Evolutionary conservation across 1,140 invertebrate species (phyloP), one percentile per base, ranked within the genome.

Genomic region (Drosophila repleta): DNA sequence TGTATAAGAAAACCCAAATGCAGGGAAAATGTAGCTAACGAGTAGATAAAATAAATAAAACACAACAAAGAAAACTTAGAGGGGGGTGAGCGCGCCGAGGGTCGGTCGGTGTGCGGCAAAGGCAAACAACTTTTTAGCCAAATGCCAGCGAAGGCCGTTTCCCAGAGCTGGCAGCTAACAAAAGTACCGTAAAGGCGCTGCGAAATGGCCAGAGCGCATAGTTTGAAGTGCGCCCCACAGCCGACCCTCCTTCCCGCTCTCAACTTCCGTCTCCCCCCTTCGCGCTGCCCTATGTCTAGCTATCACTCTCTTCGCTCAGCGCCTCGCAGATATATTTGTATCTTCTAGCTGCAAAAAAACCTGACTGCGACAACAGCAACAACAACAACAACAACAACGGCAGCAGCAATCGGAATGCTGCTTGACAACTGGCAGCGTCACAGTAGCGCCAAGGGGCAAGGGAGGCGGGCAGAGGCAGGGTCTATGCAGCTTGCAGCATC

Each of bases 91-190:
- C 7, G 20, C n/a, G 21, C 20, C 4, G 6, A 5, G 49, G 49
- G 49, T 56, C 37, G 49, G 29, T 26, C 45, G 21, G 21, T 57
- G 55, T 43, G 45, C 45, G 70, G 68, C 76, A 68, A 81, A 81
- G 79, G 78, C 78, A 81, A 81, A 79, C 78, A 81, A 81, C 78
- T 80, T 80, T 77, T 73, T 80, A 61, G 70, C 73, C 78, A 81
- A 81, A 81, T 81, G 79, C 79, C 79, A 81, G 51, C 69, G 79
- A 81, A 81, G 79, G 79, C 74, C 79, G 78, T 81, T 81, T 65
- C 69, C 35, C 46, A 56, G n/a, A 32, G 43, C 46, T 66, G 26
- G 41, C 24, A 53, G 68, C 67, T 80, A 63, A 66, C 78, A 80
- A 81, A 80, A 81, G 78, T 81, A 81, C 79, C 79, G 79, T 81